Base-by-base conservation (phyloP, 2,113 vertebrate genomes). In the Calidris pugnax region DNA sequence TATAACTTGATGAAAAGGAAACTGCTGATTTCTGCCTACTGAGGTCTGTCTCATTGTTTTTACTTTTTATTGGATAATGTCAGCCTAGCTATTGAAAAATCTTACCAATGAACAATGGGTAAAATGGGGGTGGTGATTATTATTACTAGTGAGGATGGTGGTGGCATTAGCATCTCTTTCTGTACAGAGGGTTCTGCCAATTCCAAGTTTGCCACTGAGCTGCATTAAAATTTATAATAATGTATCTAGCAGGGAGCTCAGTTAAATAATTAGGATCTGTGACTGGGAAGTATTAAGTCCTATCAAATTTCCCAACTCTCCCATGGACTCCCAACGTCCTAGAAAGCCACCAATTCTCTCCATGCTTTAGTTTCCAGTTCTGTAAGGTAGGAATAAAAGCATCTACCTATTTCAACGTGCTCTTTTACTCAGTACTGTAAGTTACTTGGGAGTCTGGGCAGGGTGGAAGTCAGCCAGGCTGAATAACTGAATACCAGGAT, bases 41-140 rank as follows among this genome's bases (percentile, higher is more conserved):
- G 39, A 88, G 47, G 60, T 74, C 75, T 96, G 71, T 45, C 59
- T 94, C 56, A 33, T 14, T 85, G 45, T 73, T 96, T 73, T 80
- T 59, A 47, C 64, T 85, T 48, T 48, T 69, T 86, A 51, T 41
- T 80, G 71, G 78, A 50, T 87, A 73, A 85, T 59, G 59, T 90
- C 74, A 96, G 45, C 59, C 56, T 35, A 73, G 53, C 37, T 92
- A 20, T 71, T 91, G 74, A 92, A 93, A 94, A 75, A 88, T 84
- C 51, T 39, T 91, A 59, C 68, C 68, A 90, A 50, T 77, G 75
- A 94, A 91, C 56, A 83, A 71, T 43, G 67, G 51, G 35, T 47
- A 51, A 87, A 94, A 93, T 39, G 67, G 67, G 82, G 55, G 55
- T 57, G 85, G 73, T 73, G 48, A 74, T 83, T 80, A 53, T 94